Evolutionary conservation across 2,113 vertebrate genomes (phyloP), one percentile per base, ranked within the genome.

Genomic region (Notothenia rossii): DNA sequence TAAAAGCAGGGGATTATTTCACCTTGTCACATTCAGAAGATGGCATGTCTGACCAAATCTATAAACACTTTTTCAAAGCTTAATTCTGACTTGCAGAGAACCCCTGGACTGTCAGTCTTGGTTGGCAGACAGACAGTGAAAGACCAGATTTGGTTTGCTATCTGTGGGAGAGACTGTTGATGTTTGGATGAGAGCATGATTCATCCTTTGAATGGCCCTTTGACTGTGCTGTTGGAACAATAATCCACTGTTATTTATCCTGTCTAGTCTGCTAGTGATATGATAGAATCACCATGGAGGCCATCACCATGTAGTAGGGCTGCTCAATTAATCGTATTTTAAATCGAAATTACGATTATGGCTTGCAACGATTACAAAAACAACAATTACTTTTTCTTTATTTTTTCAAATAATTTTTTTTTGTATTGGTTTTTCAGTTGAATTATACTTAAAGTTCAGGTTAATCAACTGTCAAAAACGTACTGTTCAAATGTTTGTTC

Each of bases 161-260:
- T 62, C 58, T 58, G 54, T 62, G 56, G 36, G 75, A 69, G 65
- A 76, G 65, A 79, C 75, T 63, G 62, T 71, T 76, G 10, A 77
- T 81, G 76, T 81, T 71, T 12, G 49, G 68, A 77, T 51, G 33
- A 45, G 76, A 67, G 70, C 18, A 40, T 80, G 76, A 93, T 85
- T 86, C 81, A 75, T 90, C 83, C 78, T 71, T 62, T 81, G 70
- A 90, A 89, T 82, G 75, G 75, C 49, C 69, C 72, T 82, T 83
- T 65, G 43, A 84, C 73, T 71, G 84, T 50, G 65, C 79, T 67
- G 64, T 56, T 72, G 72, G 60, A 77, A 80, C 74, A 76, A 84
- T 79, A 88, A 87, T 77, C 75, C 60, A 59, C 71, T 59, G 46
- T 77, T 76, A 58, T 71, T 61, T 43, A 50, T 50, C 64, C 73